These are phyloP conservation scores for Ochropacha duplaris DNA, from an alignment of 2,888 invertebrate species.

Conservation along the genomic window DNA sequence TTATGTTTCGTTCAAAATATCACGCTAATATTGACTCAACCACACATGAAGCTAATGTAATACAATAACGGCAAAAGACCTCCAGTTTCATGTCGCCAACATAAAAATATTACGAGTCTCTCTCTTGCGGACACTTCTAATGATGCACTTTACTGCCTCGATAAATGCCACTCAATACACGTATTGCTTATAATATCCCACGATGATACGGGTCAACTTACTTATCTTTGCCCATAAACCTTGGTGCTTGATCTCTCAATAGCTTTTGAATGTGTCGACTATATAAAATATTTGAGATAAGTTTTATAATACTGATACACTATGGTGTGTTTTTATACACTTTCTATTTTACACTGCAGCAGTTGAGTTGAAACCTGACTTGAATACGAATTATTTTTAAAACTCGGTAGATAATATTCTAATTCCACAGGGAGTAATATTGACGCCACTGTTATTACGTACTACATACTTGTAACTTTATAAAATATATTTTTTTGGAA, in stretches of 20 bases:
- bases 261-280: background rate
- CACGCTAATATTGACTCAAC: background rate
- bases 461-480: background rate
- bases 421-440: background rate
- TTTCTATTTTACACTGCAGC: background rate
- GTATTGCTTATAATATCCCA: conserved; percentile 36
- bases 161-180: conserved; percentile 47
- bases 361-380: background rate
- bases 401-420: background rate
- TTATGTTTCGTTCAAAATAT: background rate
- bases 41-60: background rate
- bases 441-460: background rate
- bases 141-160: conserved; percentile 41
- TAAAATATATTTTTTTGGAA: background rate
- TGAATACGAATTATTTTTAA: background rate
- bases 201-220: conserved; percentile 8
- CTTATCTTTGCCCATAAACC: conserved; percentile 3
- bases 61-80: conserved; percentile 18
- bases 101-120: conserved; percentile 52
- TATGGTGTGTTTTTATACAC: background rate
- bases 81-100: conserved; percentile 32
- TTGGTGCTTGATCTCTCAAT: conserved; percentile 5
- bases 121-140: conserved; percentile 36
- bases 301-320: background rate
- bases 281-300: background rate